These are phyloP conservation scores for Carcina quercana DNA, from an alignment of 2,888 invertebrate species.

Conservation along the genomic window DNA sequence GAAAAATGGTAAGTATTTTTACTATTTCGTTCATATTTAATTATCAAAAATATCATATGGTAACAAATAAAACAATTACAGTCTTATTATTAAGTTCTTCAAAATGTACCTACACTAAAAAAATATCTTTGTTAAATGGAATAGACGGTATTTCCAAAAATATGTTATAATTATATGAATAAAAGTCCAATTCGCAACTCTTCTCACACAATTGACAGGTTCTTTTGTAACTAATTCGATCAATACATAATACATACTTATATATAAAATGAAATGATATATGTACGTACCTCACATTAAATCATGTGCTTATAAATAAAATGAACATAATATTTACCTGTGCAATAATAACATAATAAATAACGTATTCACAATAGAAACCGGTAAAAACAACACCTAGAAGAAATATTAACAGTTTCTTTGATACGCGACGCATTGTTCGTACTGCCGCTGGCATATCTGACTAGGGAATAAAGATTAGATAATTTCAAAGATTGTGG, in stretches of 20 bases:
- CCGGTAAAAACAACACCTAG: slow-evolving; percentile 35
- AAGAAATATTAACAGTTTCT: slow-evolving; percentile 32
- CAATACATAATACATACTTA: too few relatives aligned
- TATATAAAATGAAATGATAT: not conserved
- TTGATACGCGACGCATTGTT: slow-evolving; percentile 42
- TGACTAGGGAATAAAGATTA: too few relatives aligned
- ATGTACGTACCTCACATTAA: not conserved
- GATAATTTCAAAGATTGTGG: too few relatives aligned
- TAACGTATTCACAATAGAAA: slow-evolving; percentile 51
- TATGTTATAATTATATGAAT: too few relatives aligned
- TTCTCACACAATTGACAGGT: not conserved
- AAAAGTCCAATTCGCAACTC: not conserved
- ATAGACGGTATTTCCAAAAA: too few relatives aligned
- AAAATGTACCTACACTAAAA: too few relatives aligned
- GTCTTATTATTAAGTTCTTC: too few relatives aligned
- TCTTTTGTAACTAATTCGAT: too few relatives aligned
- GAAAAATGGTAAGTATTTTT: slow-evolving; percentile 31
- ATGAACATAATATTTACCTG: slow-evolving; percentile 37
- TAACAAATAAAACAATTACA: too few relatives aligned
- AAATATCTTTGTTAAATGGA: too few relatives aligned
- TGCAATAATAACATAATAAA: slow-evolving; percentile 46
- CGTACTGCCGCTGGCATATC: too few relatives aligned
- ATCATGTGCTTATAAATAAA: slow-evolving; percentile 4
- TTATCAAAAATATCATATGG: not conserved
- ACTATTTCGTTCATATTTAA: not conserved